A percentile compares a stretch with the other conserved stretches of the same genome.
phyloP scores from a whole-genome alignment of 2,797 vertebrate genomes.

The Pelochelys cantorii region DNA sequence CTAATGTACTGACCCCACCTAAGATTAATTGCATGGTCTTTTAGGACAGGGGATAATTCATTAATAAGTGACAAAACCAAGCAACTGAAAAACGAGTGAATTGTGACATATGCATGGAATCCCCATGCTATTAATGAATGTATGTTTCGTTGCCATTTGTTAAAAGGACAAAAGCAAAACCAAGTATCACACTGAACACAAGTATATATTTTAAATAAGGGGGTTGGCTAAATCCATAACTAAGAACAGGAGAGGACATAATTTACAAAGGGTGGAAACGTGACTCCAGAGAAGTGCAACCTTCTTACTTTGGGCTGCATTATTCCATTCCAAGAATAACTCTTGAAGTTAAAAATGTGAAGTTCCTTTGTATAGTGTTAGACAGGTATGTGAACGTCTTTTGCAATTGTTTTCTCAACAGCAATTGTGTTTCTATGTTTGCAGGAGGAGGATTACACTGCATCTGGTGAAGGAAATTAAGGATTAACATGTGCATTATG shows the following conservation, averaged over 20 bases:
- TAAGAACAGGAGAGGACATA: neutral
- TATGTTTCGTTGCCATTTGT: slow-evolving; percentile 6
- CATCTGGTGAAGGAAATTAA: slow-evolving; percentile 70
- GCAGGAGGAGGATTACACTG: slow-evolving; percentile 61
- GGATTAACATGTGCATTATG: slow-evolving; percentile 68
- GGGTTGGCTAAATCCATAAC: neutral
- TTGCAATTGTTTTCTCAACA: slow-evolving; percentile 9
- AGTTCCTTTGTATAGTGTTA: neutral
- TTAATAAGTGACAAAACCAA: slow-evolving; percentile 61
- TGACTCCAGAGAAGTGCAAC: accelerated
- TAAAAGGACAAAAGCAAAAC: neutral
- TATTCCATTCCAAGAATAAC: neutral
- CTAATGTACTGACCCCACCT: slow-evolving; percentile 9
- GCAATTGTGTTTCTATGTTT: slow-evolving; percentile 46
- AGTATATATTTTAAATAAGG: neutral
- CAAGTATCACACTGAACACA: neutral
- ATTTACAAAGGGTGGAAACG: neutral
- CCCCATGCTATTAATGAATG: neutral
- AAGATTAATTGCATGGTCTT: slow-evolving; percentile 26
- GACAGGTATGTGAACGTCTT: neutral
- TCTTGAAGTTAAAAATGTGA: neutral
- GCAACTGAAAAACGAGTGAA: slow-evolving; percentile 24
- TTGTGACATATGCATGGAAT: slow-evolving; percentile 16
- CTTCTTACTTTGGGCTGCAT: neutral
- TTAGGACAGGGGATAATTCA: slow-evolving; percentile 59